Evolutionary conservation across 2,888 invertebrate genomes (phyloP), one percentile per base, ranked within the genome.

Genomic region (Tridacna gigas): DNA sequence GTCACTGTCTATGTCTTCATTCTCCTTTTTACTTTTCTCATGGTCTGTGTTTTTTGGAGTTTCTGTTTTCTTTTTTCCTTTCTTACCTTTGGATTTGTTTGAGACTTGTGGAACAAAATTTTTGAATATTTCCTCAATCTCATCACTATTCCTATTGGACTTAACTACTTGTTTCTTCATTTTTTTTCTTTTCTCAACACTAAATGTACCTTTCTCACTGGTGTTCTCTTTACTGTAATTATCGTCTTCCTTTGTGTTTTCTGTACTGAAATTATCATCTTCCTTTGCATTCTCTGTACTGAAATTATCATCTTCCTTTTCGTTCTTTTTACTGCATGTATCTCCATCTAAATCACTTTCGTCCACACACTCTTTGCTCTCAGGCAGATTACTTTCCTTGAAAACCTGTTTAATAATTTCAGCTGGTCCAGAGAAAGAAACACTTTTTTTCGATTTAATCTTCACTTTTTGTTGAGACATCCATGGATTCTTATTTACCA

Each of bases 401-500:
- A 37, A 4, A 37, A 37, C 37, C 48, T 37, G 15, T 61, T 84
- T 20, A 51, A 65, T 67, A 61, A 66, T 56, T 73, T 71, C 51
- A 3, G 5, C 15, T 56, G 56, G 56, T 74, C 69, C 26, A 60
- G 37, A 22, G 60, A 56, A 56, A 63, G 63, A 63, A n/a, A 13
- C 22, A 1, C 22, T 63, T 63, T 63, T 63, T 13, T 4, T 22
- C 4, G 4, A 9, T 51, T 51, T 71, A 4, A 51, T 45, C 51
- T 71, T 71, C 48, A 71, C 25, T 25, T 71, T 71, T 26, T 71
- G 71, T 51, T 71, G 45, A 47, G 77, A 79, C 91, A 92, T 90
- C 92, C 92, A 93, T 25, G 92, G 92, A 74, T 92, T 92, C 37
- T 82, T 80, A 51, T 76, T 78, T 60, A 73, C 60, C 1, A 45